phyloP scores from a whole-genome alignment of 2,888 invertebrate genomes.

The Lasius fuliginosus region DNA sequence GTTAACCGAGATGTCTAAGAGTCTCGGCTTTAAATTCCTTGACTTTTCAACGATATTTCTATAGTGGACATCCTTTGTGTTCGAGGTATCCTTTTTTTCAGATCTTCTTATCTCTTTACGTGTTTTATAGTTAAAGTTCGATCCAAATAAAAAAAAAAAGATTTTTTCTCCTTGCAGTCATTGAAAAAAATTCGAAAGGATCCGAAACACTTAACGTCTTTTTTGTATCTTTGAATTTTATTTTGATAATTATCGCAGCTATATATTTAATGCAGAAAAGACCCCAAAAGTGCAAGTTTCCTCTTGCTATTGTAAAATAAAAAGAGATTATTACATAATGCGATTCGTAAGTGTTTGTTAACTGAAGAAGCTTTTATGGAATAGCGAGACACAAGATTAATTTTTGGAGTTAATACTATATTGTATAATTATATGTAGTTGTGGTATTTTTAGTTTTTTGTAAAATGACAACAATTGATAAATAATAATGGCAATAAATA shows the following conservation, averaged over 20 bases:
- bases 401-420: background rate
- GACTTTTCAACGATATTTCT: slow-evolving; percentile 33
- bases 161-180: too few species aligned
- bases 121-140: background rate
- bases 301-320: background rate
- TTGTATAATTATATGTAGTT: background rate
- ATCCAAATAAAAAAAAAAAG: background rate
- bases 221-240: background rate
- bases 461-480: background rate
- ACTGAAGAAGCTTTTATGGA: background rate
- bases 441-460: background rate
- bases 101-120: background rate
- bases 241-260: background rate
- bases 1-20: slow-evolving; percentile 32
- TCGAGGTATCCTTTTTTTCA: background rate
- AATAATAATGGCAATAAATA: background rate
- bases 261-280: background rate
- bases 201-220: background rate
- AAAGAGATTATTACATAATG: background rate
- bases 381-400: background rate
- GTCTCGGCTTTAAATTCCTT: background rate
- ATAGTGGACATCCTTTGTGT: background rate
- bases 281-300: background rate
- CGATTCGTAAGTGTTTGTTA: background rate
- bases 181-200: background rate